Conservation (phyloP, 1,140 invertebrate species). For the Trigoniulus corallinus region DNA sequence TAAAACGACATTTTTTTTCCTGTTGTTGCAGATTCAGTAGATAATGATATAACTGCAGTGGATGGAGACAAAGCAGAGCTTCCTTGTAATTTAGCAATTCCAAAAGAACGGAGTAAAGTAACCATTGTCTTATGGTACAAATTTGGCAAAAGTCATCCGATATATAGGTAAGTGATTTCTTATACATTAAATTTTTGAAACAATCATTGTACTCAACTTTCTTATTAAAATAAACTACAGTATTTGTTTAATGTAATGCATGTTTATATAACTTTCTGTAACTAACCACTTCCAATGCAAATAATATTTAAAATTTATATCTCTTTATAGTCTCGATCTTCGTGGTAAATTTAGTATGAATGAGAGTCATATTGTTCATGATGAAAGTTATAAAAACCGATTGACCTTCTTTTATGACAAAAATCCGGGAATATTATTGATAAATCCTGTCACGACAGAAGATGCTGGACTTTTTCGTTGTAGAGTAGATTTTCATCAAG, state of each 20-base stretch:
- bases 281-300: no score
- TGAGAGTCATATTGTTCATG: background rate
- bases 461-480: slow-evolving; percentile 77
- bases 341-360: background rate
- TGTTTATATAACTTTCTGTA: no score
- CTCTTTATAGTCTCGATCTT: background rate
- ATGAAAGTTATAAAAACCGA: slow-evolving; percentile 27
- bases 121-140: background rate
- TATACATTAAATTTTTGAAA: no score
- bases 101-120: background rate
- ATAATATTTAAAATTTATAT: no score
- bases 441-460: slow-evolving; percentile 55
- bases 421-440: slow-evolving; percentile 51
- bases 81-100: background rate
- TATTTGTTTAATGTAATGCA: no score
- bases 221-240: no score
- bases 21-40: background rate
- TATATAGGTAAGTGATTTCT: background rate
- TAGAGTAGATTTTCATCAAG: slow-evolving; percentile 75
- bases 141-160: background rate
- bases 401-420: slow-evolving; percentile 41
- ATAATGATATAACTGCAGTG: background rate
- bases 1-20: no score
- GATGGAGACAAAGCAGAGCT: background rate
- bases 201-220: no score